Conservation (phyloP, 2,797 vertebrate genomes). For the Brotula barbata region DNA sequence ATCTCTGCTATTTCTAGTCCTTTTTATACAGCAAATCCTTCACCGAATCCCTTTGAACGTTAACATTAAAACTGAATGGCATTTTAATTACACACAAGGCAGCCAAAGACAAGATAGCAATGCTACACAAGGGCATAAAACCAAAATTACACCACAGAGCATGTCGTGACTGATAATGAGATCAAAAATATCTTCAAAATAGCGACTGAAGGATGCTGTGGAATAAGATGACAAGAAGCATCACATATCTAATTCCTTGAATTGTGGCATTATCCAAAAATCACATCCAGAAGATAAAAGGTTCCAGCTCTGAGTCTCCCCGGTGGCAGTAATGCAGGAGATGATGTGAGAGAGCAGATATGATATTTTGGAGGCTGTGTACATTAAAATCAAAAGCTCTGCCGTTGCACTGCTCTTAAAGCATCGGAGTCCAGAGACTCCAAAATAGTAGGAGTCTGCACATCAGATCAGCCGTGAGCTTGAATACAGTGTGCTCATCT, state of each 20-base stretch:
- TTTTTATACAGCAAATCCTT: not conserved
- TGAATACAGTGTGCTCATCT: too few species aligned
- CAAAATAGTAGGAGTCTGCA: too few species aligned
- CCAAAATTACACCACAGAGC: constrained; percentile 1
- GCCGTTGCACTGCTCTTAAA: not conserved
- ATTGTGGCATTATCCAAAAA: constrained; percentile 15
- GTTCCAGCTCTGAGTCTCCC: constrained; percentile 20
- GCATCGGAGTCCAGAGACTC: too few species aligned
- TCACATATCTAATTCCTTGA: constrained; percentile 16
- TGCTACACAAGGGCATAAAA: not conserved
- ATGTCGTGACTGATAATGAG: constrained; percentile 3
- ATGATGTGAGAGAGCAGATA: constrained; percentile 22
- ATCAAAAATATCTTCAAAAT: constrained; percentile 15
- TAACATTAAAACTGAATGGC: constrained; percentile 1
- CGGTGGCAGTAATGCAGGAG: constrained; percentile 28
- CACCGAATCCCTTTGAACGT: not conserved
- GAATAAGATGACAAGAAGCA: constrained; percentile 11
- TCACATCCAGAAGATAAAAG: constrained; percentile 23
- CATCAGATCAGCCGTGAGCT: too few species aligned
- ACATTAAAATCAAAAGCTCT: constrained; percentile 28
- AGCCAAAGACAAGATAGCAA: not conserved
- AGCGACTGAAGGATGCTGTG: not conserved
- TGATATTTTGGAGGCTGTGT: constrained; percentile 31
- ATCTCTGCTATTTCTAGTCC: not conserved
- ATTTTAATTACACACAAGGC: not conserved